These are phyloP conservation scores for Holacanthus passer DNA, from an alignment of 2,113 vertebrate species.

Conservation along the genomic window DNA sequence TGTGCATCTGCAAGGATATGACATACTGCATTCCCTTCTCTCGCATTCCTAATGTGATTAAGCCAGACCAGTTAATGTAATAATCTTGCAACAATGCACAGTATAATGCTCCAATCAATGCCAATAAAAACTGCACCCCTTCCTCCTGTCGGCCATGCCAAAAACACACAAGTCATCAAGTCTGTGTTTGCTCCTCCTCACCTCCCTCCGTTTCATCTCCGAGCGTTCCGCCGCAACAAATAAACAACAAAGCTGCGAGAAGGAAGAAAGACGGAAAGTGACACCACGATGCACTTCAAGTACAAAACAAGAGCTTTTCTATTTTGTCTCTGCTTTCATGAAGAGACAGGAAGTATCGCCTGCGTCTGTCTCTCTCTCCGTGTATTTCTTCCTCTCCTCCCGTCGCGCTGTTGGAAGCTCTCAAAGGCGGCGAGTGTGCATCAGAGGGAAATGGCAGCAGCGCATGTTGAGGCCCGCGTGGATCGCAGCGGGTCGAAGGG, in stretches of 20 bases:
- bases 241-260: constrained; percentile 2
- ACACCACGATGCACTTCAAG: constrained; percentile 7
- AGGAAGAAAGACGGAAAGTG: not conserved
- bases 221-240: not conserved
- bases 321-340: constrained; percentile 25
- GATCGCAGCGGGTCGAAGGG: constrained; percentile 56
- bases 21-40: constrained; percentile 75
- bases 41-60: constrained; percentile 81
- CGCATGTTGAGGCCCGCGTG: constrained; percentile 37
- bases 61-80: constrained; percentile 79
- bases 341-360: not conserved
- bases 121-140: constrained; percentile 71
- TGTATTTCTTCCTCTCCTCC: constrained; percentile 28
- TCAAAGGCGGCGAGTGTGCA: constrained; percentile 38
- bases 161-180: constrained; percentile 72
- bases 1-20: constrained; percentile 71
- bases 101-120: constrained; percentile 81
- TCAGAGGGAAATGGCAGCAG: constrained; percentile 42
- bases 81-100: constrained; percentile 80
- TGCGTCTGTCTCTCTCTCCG: constrained; percentile 1
- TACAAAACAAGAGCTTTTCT: constrained; percentile 24
- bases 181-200: constrained; percentile 54
- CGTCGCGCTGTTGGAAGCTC: constrained; percentile 35
- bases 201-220: constrained; percentile 19
- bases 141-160: constrained; percentile 57